Evolutionary conservation across 2,888 invertebrate genomes (phyloP).

Genomic region (Mongoloraphidia duomilia): DNA sequence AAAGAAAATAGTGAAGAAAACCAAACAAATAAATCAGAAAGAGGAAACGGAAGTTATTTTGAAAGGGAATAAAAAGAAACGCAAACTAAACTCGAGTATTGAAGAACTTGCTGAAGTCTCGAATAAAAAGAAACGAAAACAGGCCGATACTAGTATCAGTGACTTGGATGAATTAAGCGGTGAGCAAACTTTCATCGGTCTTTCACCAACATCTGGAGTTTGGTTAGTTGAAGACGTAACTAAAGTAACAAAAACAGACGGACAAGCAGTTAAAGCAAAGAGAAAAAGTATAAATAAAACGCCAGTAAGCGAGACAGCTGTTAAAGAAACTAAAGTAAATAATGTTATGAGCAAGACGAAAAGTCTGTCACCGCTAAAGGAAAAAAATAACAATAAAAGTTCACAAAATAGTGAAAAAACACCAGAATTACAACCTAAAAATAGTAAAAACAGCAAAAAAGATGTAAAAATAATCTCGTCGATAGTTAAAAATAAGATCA

Average conservation of each 20-base stretch:
- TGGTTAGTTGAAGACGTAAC: slow-evolving; percentile 20
- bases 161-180: slow-evolving; percentile 11
- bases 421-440: not conserved
- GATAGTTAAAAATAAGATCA: too few relatives aligned
- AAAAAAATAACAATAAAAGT: slow-evolving; percentile 3
- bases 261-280: slow-evolving; percentile 13
- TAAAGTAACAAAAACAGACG: slow-evolving; percentile 13
- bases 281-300: not conserved
- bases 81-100: too few relatives aligned
- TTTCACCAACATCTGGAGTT: not conserved
- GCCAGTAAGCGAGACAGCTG: not conserved
- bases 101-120: too few relatives aligned
- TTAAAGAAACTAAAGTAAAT: not conserved
- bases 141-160: too few relatives aligned
- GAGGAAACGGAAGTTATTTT: slow-evolving; percentile 3
- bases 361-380: not conserved
- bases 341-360: not conserved
- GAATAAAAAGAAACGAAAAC: too few relatives aligned
- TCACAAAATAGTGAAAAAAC: not conserved
- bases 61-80: too few relatives aligned
- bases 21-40: slow-evolving; percentile 11
- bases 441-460: too few relatives aligned
- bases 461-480: too few relatives aligned
- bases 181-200: not conserved
- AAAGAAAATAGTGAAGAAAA: slow-evolving; percentile 10